phyloP scores from a whole-genome alignment of 2,888 invertebrate genomes.

The Tinea pellionella region DNA sequence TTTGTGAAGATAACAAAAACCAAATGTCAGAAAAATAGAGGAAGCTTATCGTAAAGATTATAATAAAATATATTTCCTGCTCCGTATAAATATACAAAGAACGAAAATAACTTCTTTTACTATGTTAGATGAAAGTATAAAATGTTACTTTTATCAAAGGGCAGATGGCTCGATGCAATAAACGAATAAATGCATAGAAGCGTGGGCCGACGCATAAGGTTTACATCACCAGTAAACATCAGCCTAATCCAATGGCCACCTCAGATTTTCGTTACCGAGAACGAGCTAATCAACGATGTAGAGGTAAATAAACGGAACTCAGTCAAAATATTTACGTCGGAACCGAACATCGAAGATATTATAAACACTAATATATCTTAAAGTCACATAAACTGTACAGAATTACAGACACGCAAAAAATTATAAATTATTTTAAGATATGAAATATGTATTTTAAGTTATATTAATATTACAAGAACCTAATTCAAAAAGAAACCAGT shows the following conservation, averaged over 20 bases:
- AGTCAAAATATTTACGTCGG: constrained; percentile 10
- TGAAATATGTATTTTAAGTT: not conserved
- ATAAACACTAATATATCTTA: constrained; percentile 1
- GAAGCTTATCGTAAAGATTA: constrained; percentile 10
- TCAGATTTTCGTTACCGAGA: constrained; percentile 6
- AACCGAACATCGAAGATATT: not conserved
- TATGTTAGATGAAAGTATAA: constrained; percentile 8
- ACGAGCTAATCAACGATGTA: not conserved
- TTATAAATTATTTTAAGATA: not conserved
- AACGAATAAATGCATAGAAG: constrained; percentile 7
- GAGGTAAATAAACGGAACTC: constrained; percentile 3
- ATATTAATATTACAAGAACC: not conserved
- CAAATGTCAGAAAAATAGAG: not conserved
- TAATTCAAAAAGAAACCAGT: not conserved
- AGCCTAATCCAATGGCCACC: constrained; percentile 8
- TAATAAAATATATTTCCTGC: constrained; percentile 7
- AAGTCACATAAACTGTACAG: not conserved
- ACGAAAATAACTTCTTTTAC: constrained; percentile 10
- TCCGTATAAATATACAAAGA: constrained; percentile 1
- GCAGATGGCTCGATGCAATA: constrained; percentile 11
- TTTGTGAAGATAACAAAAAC: not conserved
- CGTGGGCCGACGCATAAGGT: not conserved
- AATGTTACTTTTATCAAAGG: constrained; percentile 8
- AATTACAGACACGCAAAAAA: not conserved
- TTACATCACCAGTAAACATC: constrained; percentile 11